Evolutionary conservation across 2,797 vertebrate species (phyloP).

Genomic region (Neosilurus mollespiculum): DNA sequence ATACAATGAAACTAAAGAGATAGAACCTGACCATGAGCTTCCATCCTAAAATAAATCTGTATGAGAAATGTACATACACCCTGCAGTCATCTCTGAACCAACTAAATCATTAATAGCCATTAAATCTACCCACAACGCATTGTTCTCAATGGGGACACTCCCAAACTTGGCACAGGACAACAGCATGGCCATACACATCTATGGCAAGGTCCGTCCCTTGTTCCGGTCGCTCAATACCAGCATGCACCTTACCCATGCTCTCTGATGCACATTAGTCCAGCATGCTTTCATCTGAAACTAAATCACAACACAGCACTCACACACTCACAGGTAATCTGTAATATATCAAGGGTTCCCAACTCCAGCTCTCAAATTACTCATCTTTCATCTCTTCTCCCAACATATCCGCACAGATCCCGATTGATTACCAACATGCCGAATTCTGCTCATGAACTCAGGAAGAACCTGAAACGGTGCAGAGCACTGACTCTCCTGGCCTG

Average conservation of each 20-base stretch:
- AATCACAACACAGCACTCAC: slow-evolving; percentile 48
- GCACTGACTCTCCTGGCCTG: slow-evolving; percentile 6
- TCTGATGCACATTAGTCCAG: slow-evolving; percentile 65
- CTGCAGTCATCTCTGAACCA: slow-evolving; percentile 10
- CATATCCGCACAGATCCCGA: background rate
- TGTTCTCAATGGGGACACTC: background rate
- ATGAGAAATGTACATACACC: background rate
- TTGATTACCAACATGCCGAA: background rate
- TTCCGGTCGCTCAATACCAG: slow-evolving; percentile 45
- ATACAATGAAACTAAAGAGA: background rate
- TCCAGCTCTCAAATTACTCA: background rate
- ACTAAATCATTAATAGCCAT: background rate
- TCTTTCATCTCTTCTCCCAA: background rate
- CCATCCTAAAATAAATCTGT: background rate
- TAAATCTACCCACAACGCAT: slow-evolving; percentile 21
- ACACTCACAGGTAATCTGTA: slow-evolving; percentile 49
- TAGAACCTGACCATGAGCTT: background rate
- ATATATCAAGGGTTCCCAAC: slow-evolving; percentile 28
- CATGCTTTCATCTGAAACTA: slow-evolving; percentile 59
- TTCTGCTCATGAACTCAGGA: background rate
- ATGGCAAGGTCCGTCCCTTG: slow-evolving; percentile 45
- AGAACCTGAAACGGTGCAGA: slow-evolving; percentile 2
- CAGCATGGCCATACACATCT: slow-evolving; percentile 45
- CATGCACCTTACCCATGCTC: slow-evolving; percentile 70
- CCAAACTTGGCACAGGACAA: slow-evolving; percentile 30